phyloP scores from a whole-genome alignment of 1,140 invertebrate species.

The Zaprionus camerounensis region DNA sequence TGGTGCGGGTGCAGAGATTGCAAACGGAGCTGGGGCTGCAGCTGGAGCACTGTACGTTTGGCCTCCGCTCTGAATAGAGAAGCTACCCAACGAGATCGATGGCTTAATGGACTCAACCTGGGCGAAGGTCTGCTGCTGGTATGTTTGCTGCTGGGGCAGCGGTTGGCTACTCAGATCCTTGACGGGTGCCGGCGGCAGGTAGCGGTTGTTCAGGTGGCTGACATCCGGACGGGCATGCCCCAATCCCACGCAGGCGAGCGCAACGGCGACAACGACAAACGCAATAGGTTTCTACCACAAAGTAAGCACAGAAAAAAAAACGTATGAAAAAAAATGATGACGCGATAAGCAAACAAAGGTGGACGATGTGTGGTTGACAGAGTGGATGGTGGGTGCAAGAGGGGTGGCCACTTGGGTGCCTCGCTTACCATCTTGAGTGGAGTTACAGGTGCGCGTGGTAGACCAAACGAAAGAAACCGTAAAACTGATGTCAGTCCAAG shows the following conservation, averaged over 20 bases:
- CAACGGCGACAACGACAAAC: slow-evolving; percentile 41
- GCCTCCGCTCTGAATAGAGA: slow-evolving; percentile 53
- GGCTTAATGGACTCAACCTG: slow-evolving; percentile 66
- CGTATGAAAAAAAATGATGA: background rate
- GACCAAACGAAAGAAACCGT: slow-evolving; percentile 67
- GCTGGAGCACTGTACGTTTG: slow-evolving; percentile 5
- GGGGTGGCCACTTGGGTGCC: slow-evolving; percentile 24
- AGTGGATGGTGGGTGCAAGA: background rate
- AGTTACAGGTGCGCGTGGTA: slow-evolving; percentile 57
- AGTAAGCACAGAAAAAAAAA: slow-evolving; percentile 17
- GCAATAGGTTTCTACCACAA: slow-evolving; percentile 54
- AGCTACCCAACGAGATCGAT: slow-evolving; percentile 63
- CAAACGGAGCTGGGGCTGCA: background rate
- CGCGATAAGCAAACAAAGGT: slow-evolving; percentile 8
- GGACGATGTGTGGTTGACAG: background rate
- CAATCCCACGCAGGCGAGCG: slow-evolving; percentile 48
- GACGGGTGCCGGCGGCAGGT: slow-evolving; percentile 52
- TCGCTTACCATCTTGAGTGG: slow-evolving; percentile 72
- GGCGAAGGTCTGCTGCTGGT: slow-evolving; percentile 39
- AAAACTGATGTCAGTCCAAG: slow-evolving; percentile 63
- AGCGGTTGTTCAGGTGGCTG: slow-evolving; percentile 24
- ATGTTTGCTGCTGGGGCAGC: slow-evolving; percentile 4
- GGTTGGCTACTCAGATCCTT: slow-evolving; percentile 48
- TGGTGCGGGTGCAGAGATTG: slow-evolving; percentile 7
- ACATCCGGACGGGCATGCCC: slow-evolving; percentile 48